These are phyloP conservation scores for Coturnix japonica DNA, from an alignment of 2,113 vertebrate genomes.

Conservation along the genomic window DNA sequence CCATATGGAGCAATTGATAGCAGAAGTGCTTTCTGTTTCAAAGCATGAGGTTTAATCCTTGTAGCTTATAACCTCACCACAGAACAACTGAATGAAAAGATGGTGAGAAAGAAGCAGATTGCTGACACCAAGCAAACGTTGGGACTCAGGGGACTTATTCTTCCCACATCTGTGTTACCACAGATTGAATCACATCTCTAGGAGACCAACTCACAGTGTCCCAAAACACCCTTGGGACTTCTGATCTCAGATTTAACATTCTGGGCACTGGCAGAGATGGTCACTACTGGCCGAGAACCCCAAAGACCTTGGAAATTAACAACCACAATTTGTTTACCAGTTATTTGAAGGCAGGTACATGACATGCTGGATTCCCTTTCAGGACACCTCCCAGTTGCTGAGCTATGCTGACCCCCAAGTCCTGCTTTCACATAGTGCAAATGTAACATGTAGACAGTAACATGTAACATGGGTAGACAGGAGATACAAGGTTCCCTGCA, in stretches of 20 bases:
- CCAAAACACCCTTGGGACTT: not conserved
- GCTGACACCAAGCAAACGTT: not conserved
- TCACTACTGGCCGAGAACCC: not conserved
- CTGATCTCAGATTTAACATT: not conserved
- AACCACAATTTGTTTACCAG: not conserved
- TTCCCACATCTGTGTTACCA: not conserved
- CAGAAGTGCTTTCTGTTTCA: not conserved
- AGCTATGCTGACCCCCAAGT: not conserved
- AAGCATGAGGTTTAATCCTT: not conserved
- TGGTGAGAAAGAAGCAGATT: not conserved
- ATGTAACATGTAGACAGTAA: too few relatives aligned
- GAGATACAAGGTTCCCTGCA: not conserved
- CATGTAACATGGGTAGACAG: fast-evolving
- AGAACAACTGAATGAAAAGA: not conserved
- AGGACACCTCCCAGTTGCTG: not conserved
- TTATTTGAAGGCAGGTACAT: not conserved
- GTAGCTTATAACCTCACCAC: not conserved
- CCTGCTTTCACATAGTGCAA: too few relatives aligned
- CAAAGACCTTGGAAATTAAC: not conserved
- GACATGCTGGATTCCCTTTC: not conserved
- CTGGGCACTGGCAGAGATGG: not conserved
- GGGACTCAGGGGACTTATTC: not conserved
- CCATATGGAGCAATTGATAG: not conserved
- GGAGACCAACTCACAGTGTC: not conserved
- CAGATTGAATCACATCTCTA: not conserved